Evolutionary conservation across 2,888 invertebrate species (phyloP).

Genomic region (Drosophila nigritarsus): DNA sequence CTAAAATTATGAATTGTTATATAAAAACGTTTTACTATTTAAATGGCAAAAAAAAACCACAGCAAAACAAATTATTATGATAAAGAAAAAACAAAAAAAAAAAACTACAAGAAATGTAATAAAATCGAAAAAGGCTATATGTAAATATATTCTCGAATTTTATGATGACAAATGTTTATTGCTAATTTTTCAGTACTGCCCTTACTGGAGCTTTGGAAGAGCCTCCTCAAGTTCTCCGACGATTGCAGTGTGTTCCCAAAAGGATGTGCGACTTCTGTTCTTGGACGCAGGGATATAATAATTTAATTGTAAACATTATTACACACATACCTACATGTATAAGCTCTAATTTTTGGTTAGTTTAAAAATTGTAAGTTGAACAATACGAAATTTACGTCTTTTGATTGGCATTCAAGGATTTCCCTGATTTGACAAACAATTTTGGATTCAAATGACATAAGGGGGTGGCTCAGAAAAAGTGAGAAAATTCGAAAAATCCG

Average conservation of each 20-base stretch:
- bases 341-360: neutral
- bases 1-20: slow-evolving; percentile 82
- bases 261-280: neutral
- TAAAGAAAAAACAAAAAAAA: slow-evolving; percentile 48
- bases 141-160: slow-evolving; percentile 54
- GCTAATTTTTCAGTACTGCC: slow-evolving; percentile 9
- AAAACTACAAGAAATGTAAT: slow-evolving; percentile 59
- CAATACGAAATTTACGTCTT: neutral
- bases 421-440: neutral
- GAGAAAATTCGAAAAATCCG: too few relatives aligned
- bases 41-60: slow-evolving; percentile 64
- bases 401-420: neutral
- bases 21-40: slow-evolving; percentile 79
- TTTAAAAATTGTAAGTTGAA: neutral
- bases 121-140: slow-evolving; percentile 58
- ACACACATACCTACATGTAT: neutral
- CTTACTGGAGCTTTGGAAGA: neutral
- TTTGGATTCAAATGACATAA: neutral
- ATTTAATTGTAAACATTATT: neutral
- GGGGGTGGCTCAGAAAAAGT: too few relatives aligned
- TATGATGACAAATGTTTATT: slow-evolving; percentile 30
- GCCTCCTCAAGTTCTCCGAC: neutral
- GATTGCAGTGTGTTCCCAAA: neutral
- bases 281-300: neutral
- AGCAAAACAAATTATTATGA: slow-evolving; percentile 68